These are phyloP conservation scores for Agonopterix subpropinquella DNA, from an alignment of 2,888 invertebrate species.

Conservation along the genomic window DNA sequence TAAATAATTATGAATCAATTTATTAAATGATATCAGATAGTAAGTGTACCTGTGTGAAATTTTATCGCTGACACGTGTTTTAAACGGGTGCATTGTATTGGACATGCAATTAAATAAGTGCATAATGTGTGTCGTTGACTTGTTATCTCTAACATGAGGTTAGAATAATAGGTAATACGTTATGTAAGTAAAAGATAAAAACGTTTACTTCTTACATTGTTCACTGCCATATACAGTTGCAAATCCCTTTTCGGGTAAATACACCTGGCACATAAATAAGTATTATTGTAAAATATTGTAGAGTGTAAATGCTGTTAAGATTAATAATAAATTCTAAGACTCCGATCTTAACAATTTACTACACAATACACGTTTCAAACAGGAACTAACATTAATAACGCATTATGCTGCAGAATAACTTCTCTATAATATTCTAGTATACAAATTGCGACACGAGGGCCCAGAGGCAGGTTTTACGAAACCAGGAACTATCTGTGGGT, in stretches of 20 bases:
- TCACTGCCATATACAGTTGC: too few relatives aligned
- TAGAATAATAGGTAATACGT: not conserved
- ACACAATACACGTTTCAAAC: not conserved
- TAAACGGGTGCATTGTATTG: conserved; percentile 15
- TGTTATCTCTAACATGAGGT: conserved; percentile 38
- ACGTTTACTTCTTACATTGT: too few relatives aligned
- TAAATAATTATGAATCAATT: too few relatives aligned
- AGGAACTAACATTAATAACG: not conserved
- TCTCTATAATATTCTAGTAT: conserved; percentile 2
- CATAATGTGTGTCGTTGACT: conserved; percentile 40
- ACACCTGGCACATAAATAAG: too few relatives aligned
- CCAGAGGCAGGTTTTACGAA: conserved; percentile 25
- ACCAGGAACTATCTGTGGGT: conserved; percentile 30
- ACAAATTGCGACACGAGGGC: conserved; percentile 8
- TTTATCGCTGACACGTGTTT: conserved; percentile 25
- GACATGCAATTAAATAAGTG: conserved; percentile 23
- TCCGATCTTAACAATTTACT: not conserved
- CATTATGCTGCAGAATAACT: not conserved
- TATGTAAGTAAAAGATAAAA: not conserved
- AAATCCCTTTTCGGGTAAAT: too few relatives aligned
- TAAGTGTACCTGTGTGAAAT: too few relatives aligned
- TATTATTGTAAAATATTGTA: too few relatives aligned
- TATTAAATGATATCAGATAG: too few relatives aligned
- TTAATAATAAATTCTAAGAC: too few relatives aligned
- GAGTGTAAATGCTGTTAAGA: too few relatives aligned